These are phyloP conservation scores for Drymodes brunneopygia DNA, from an alignment of 2,113 vertebrate species.

Conservation along the genomic window DNA sequence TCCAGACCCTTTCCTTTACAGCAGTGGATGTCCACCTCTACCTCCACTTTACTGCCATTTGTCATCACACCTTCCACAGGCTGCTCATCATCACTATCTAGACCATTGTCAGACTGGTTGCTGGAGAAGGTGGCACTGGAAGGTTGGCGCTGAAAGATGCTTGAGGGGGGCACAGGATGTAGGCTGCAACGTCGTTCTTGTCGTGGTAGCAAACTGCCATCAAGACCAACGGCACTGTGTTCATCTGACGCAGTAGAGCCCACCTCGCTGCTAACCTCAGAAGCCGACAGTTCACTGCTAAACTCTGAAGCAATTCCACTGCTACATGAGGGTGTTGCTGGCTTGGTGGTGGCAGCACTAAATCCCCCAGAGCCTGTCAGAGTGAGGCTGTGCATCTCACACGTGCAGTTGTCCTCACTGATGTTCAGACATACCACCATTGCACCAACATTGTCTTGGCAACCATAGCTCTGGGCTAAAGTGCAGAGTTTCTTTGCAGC, in stretches of 20 bases:
- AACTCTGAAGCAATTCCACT: slow-evolving; percentile 90
- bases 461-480: slow-evolving; percentile 93
- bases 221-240: slow-evolving; percentile 74
- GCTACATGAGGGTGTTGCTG: slow-evolving; percentile 83
- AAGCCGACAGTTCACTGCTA: slow-evolving; percentile 90
- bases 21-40: slow-evolving; percentile 96
- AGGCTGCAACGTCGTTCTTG: slow-evolving; percentile 90
- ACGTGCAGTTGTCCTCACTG: slow-evolving; percentile 87
- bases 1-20: slow-evolving; percentile 76
- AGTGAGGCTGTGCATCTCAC: slow-evolving; percentile 75
- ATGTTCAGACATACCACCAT: slow-evolving; percentile 86
- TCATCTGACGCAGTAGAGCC: slow-evolving; percentile 95
- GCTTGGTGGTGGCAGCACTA: slow-evolving; percentile 60
- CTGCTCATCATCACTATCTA: slow-evolving; percentile 93
- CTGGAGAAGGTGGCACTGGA: slow-evolving; percentile 90
- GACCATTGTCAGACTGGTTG: slow-evolving; percentile 93
- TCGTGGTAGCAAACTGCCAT: slow-evolving; percentile 64
- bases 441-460: slow-evolving; percentile 90
- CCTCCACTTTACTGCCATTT: slow-evolving; percentile 93
- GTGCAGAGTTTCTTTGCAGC: slow-evolving; percentile 94
- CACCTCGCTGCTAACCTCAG: slow-evolving; percentile 94
- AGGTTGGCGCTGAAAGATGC: slow-evolving; percentile 89
- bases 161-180: slow-evolving; percentile 78
- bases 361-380: slow-evolving; percentile 71
- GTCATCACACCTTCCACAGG: slow-evolving; percentile 89